Evolutionary conservation across 2,113 vertebrate genomes (phyloP).

Genomic region (Lasiurus borealis): DNA sequence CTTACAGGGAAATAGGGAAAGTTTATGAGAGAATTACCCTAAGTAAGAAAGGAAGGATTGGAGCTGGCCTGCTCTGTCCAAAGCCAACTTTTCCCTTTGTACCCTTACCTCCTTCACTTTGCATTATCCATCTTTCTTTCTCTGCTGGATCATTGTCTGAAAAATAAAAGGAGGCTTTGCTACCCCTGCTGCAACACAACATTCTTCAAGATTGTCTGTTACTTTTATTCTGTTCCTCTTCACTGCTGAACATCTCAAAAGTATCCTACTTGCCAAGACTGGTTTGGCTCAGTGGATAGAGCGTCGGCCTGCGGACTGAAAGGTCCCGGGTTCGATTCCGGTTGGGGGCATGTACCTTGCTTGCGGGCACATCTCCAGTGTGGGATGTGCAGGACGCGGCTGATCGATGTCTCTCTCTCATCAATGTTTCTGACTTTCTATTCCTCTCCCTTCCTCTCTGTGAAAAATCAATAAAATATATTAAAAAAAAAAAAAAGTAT

Average conservation of each 20-base stretch:
- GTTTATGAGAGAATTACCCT: background rate
- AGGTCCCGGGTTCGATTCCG: no score
- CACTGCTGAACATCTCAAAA: background rate
- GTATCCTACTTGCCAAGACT: accelerated
- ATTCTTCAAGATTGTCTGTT: background rate
- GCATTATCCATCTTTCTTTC: background rate
- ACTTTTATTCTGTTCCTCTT: background rate
- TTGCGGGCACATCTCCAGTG: no score
- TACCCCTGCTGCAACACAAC: background rate
- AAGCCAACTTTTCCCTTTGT: background rate
- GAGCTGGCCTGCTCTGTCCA: background rate
- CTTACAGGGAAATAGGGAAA: background rate
- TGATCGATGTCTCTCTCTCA: no score
- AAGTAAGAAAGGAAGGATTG: background rate
- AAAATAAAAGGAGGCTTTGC: background rate
- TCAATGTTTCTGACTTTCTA: no score
- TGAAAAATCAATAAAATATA: no score
- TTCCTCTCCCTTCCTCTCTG: no score
- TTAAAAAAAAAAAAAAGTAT: no score
- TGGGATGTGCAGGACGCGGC: no score
- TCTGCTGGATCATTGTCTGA: background rate
- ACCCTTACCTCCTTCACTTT: background rate
- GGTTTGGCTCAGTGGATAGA: no score
- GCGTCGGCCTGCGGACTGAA: no score
- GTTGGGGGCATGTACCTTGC: no score